A percentile compares a stretch with the other conserved stretches of the same genome.
phyloP scores from a whole-genome alignment of 2,888 invertebrate genomes.

The Choreutis nemorana region DNA sequence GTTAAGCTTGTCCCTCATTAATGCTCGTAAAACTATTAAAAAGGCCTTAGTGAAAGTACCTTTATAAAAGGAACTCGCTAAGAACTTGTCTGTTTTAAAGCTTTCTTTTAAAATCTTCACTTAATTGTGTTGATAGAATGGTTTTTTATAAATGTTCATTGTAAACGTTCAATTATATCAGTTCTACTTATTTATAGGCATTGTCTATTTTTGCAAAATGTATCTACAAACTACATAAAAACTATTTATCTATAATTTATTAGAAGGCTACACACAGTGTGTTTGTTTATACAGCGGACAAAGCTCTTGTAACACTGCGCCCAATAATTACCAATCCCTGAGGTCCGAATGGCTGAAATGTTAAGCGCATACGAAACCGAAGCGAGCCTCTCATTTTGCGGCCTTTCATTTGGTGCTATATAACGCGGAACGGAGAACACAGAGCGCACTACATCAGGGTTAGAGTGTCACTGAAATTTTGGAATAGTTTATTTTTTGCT shows the following conservation, averaged over 20 bases:
- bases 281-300: conserved; percentile 21
- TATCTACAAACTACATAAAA: neutral
- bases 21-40: too few relatives aligned
- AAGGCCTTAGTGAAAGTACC: too few relatives aligned
- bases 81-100: too few relatives aligned
- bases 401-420: conserved; percentile 27
- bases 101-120: too few relatives aligned
- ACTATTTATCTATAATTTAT: neutral
- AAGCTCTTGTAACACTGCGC: conserved; percentile 13
- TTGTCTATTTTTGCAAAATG: neutral
- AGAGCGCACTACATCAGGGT: conserved; percentile 10
- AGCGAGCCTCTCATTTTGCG: conserved; percentile 33
- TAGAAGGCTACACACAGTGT: too few relatives aligned
- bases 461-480: too few relatives aligned
- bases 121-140: too few relatives aligned
- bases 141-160: neutral
- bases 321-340: conserved; percentile 38
- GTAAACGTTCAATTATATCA: neutral
- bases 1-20: too few relatives aligned
- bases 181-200: neutral
- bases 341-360: conserved; percentile 29
- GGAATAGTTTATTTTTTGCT: conserved; percentile 10
- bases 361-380: conserved; percentile 26
- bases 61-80: too few relatives aligned
- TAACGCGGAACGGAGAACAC: conserved; percentile 21